Evolutionary conservation across 2,797 vertebrate species (phyloP), one percentile per base, ranked within the genome.

Genomic region (Neopelma chrysocephalum): DNA sequence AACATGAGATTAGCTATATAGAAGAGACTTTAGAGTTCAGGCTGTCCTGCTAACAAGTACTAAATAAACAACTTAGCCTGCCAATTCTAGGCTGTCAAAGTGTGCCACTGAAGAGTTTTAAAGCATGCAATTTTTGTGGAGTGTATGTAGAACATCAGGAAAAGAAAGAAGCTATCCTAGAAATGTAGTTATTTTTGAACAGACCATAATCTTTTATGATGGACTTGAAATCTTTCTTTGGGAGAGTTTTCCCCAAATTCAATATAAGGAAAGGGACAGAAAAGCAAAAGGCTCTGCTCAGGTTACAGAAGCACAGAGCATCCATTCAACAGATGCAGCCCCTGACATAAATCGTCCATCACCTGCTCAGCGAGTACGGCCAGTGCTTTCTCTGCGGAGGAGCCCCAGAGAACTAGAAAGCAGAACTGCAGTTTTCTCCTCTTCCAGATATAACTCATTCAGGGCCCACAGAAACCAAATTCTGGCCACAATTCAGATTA

Each of bases 401-500:
- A 86, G 62, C 42, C 50, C 38, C 66, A 91, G 62, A 0, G 10
- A 65, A 18, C n/a, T 62, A 86, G 80, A 48, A 87, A 66, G 66
- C 53, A 94, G 75, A 87, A 56, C 42, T 53, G 45, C 48, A 51
- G 21, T 50, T 62, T 60, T 82, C 71, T 72, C 26, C 62, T 75
- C 48, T 88, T 90, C 73, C 86, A 95, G 19, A 90, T 45, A 70
- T 3, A 91, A 77, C 60, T 90, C 76, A 58, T 57, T 64, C 27
- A 56, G 68, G 53, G 42, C 60, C 53, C 93, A 82, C 26, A 82
- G 48, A 93, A 94, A 80, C 73, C 64, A 47, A 80, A 76, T 50
- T 62, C 80, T 94, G 93, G 73, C 77, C 93, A 88, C 66, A 72
- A 32, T 62, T 91, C 81, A 79, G 71, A 73, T 20, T 69, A 84